A percentile compares a stretch with the other conserved stretches of the same genome.
Evolutionary conservation across 2,113 vertebrate genomes (phyloP).

Genomic region (Tylochromis polylepis): DNA sequence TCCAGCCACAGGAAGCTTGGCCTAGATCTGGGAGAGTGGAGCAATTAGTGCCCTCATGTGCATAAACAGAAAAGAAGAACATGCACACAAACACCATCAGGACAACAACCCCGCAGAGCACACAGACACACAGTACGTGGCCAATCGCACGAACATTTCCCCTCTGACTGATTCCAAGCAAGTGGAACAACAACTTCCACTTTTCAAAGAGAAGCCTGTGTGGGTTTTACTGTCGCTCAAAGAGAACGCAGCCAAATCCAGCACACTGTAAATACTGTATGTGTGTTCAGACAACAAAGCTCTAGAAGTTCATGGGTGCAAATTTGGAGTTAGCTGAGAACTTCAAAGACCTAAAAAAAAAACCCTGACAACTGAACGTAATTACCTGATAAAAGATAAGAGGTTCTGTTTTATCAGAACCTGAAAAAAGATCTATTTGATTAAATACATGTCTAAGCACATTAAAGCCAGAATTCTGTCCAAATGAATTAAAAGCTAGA

Average conservation of each 20-base stretch:
- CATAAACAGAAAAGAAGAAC: background rate
- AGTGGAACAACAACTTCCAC: background rate
- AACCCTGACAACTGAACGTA: background rate
- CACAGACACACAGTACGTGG: background rate
- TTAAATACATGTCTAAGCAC: background rate
- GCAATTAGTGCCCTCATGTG: slow-evolving; percentile 17
- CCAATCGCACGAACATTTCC: background rate
- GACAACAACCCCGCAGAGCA: background rate
- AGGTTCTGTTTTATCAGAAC: background rate
- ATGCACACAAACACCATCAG: background rate
- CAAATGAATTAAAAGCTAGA: background rate
- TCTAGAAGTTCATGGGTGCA: background rate
- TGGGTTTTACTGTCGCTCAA: background rate
- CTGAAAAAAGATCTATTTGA: background rate
- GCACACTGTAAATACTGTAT: background rate
- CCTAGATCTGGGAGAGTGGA: slow-evolving; percentile 1
- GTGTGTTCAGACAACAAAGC: background rate
- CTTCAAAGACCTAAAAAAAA: background rate
- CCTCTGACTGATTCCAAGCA: background rate
- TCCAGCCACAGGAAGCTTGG: slow-evolving; percentile 18
- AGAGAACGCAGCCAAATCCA: background rate
- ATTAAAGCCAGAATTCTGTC: background rate
- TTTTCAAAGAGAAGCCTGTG: background rate
- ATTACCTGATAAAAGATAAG: background rate
- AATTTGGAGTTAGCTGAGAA: background rate